Evolutionary conservation across 2,888 invertebrate genomes (phyloP).

Genomic region (Agonopterix subpropinquella): DNA sequence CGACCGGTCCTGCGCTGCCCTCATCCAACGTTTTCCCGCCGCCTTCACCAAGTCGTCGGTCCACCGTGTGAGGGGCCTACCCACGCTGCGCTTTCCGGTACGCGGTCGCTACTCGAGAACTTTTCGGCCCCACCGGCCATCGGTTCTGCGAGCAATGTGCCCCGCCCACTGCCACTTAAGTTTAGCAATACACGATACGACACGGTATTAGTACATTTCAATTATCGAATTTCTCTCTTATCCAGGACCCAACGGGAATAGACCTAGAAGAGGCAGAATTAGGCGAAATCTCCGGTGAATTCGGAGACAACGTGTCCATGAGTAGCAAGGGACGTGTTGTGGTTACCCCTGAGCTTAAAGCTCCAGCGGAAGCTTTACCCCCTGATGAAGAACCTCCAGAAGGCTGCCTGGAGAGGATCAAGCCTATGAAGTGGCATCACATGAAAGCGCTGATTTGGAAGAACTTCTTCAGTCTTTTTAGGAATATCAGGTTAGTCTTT

Average conservation of each 20-base stretch:
- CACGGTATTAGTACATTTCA: not conserved
- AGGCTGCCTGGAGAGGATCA: conserved; percentile 73
- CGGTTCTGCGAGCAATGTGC: too few relatives aligned
- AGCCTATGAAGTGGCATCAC: conserved; percentile 80
- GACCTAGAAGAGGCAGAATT: conserved; percentile 81
- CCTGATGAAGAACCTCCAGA: conserved; percentile 79
- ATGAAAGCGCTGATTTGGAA: conserved; percentile 92
- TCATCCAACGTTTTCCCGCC: too few relatives aligned
- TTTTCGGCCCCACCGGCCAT: too few relatives aligned
- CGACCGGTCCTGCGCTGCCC: too few relatives aligned
- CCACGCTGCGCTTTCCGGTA: too few relatives aligned
- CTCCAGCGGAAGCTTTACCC: conserved; percentile 78
- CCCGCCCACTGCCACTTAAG: too few relatives aligned
- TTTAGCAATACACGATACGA: too few relatives aligned
- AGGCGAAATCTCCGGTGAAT: conserved; percentile 89
- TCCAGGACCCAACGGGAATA: conserved; percentile 77
- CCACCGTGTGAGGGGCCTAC: too few relatives aligned
- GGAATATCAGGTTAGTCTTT: conserved; percentile 83
- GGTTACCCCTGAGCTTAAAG: conserved; percentile 68
- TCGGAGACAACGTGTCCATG: conserved; percentile 90
- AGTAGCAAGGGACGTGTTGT: conserved; percentile 81
- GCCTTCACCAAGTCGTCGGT: too few relatives aligned
- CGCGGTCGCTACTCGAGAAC: too few relatives aligned
- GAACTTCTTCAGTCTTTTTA: conserved; percentile 89
- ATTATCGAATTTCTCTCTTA: not conserved